Conservation (phyloP, 2,797 vertebrate genomes). For the Nyctibius grandis region DNA sequence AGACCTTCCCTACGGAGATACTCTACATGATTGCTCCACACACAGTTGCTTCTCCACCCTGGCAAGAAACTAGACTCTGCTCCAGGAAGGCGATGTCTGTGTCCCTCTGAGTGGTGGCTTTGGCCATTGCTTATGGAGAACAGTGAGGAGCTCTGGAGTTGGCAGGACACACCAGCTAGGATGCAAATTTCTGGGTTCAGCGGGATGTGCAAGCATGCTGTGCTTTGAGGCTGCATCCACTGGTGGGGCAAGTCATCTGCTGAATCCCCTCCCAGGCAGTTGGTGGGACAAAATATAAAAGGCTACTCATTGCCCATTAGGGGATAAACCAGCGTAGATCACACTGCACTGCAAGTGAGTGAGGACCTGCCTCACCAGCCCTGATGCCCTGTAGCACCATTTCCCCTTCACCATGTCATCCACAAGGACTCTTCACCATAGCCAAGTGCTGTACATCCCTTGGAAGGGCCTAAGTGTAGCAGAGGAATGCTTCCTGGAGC, state of each 20-base stretch:
- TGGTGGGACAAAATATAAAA: neutral
- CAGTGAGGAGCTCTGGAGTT: neutral
- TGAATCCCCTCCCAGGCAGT: neutral
- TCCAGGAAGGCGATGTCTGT: neutral
- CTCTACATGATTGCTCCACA: neutral
- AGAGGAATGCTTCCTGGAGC: neutral
- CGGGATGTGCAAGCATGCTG: neutral
- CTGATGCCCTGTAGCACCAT: neutral
- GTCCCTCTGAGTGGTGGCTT: neutral
- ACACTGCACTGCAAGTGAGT: neutral
- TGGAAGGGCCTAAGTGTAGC: neutral
- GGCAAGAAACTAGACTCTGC: neutral
- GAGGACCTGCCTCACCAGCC: neutral
- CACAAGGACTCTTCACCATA: neutral
- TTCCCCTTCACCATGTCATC: too few species aligned
- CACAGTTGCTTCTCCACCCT: neutral
- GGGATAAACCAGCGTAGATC: neutral
- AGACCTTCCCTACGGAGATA: neutral
- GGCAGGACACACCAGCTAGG: too few species aligned
- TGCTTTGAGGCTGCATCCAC: neutral
- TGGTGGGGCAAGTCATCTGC: neutral
- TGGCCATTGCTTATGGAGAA: neutral
- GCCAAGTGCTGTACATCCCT: neutral
- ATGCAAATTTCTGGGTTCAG: neutral
- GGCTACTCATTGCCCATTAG: neutral